A percentile compares a stretch with the other conserved stretches of the same genome.
Conservation (phyloP, 1,140 invertebrate species). For the Meloidogyne chitwoodi region DNA sequence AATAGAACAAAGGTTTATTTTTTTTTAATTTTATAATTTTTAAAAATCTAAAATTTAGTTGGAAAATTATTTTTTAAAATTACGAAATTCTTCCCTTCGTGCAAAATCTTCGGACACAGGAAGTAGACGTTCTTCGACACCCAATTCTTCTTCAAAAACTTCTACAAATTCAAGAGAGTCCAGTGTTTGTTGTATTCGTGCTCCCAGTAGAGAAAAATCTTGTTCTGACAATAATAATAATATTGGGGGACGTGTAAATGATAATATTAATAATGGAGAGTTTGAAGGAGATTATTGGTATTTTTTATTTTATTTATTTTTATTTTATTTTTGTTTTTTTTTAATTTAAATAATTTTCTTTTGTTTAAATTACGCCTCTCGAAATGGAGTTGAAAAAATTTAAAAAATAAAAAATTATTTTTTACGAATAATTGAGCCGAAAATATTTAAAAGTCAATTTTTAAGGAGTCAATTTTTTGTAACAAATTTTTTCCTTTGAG, state of each 20-base stretch:
- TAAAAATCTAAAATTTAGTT: too few relatives aligned
- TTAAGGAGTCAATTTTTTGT: too few relatives aligned
- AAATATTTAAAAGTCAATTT: too few relatives aligned
- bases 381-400: too few relatives aligned
- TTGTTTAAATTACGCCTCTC: too few relatives aligned
- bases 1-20: constrained; percentile 42
- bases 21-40: neutral
- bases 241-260: constrained; percentile 20
- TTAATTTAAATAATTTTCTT: too few relatives aligned
- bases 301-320: neutral
- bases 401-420: too few relatives aligned
- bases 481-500: too few relatives aligned
- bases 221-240: neutral
- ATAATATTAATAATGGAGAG: neutral
- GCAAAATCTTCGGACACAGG: constrained; percentile 15
- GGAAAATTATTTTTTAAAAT: constrained; percentile 38
- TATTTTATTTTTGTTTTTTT: too few relatives aligned
- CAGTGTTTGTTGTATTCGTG: constrained; percentile 5
- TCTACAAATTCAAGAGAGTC: constrained; percentile 41
- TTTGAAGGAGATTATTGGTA: neutral
- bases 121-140: constrained; percentile 34
- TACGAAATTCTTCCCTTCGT: constrained; percentile 13
- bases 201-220: neutral
- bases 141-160: constrained; percentile 45
- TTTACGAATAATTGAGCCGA: too few relatives aligned